Evolutionary conservation across 2,797 vertebrate genomes (phyloP), one percentile per base, ranked within the genome.

Genomic region (Acanthurus tractus): DNA sequence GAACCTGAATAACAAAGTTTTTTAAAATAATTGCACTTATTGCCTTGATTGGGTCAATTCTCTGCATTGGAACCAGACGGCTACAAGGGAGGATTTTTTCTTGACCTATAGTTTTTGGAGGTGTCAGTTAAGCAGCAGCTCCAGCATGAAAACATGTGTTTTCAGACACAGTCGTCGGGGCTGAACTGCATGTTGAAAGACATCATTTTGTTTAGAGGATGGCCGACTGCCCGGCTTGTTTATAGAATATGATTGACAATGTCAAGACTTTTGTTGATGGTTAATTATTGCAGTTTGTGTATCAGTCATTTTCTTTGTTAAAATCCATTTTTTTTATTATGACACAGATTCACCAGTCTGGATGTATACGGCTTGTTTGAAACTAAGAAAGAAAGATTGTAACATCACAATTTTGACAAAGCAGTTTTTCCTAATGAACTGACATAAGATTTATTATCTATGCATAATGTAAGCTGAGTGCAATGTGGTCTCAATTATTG

Each of bases 1-100:
- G 73, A 74, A 23, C 56, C 42, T 40, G 36, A 46, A 52, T 74
- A 69, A 76, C 77, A 72, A 81, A 70, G 22, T 56, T 46, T 65
- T 65, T 76, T 68, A 48, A 76, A 79, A 42, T 73, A 50, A 66
- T 63, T 82, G 55, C 36, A 70, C 65, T 80, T 63, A 62, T 63
- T 58, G 64, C 25, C 42, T 62, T 87, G 80, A 85, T 75, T 84
- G 56, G 54, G 50, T 52, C 54, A 23, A 53, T 83, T 83, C 48
- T 48, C 40, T 67, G 58, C 75, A 61, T 72, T 0, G 18, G 18
- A 79, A 58, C 59, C 44, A 59, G 42, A 63, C 50, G 23, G 74
- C 12, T 45, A 36, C 56, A 10, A 40, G 2, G n/a, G 18, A 8
- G 10, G 11, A 59, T 67, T 76, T 62, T 15, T 58, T 38, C 40